Conservation (phyloP, 2,888 invertebrate genomes). For the Euplexia lucipara region DNA sequence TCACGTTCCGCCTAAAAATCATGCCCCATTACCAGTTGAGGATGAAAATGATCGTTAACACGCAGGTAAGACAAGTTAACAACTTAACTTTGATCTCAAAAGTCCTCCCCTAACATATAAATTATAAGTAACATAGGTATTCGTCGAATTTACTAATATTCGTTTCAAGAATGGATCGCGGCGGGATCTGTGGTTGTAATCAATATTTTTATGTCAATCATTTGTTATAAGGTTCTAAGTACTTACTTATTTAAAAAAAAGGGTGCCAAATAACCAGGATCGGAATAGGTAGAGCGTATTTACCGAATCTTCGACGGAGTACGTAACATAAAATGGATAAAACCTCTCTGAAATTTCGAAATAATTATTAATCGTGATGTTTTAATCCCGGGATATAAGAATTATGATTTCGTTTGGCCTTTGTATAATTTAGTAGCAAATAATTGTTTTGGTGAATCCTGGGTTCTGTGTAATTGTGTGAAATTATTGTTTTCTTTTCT, state of each 20-base stretch:
- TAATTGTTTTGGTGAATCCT: too few relatives aligned
- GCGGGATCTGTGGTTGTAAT: constrained; percentile 20
- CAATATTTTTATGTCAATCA: constrained; percentile 25
- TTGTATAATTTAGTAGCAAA: too few relatives aligned
- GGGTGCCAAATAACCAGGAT: constrained; percentile 64
- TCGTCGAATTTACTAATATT: constrained; percentile 48
- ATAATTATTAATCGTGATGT: too few relatives aligned
- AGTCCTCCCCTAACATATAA: constrained; percentile 29
- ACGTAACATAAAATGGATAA: too few relatives aligned
- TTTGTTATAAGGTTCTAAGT: constrained; percentile 17
- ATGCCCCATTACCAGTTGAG: constrained; percentile 41
- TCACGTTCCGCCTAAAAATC: constrained; percentile 51
- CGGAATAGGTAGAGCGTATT: too few relatives aligned
- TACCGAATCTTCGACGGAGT: too few relatives aligned
- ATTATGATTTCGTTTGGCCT: too few relatives aligned
- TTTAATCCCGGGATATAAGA: too few relatives aligned
- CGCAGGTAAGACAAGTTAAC: constrained; percentile 16
- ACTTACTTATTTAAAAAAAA: constrained; percentile 31
- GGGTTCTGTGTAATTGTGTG: too few relatives aligned
- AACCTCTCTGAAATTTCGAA: too few relatives aligned
- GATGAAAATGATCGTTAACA: constrained; percentile 30
- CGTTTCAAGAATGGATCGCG: constrained; percentile 28
- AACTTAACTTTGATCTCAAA: constrained; percentile 45
- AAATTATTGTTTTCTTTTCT: too few relatives aligned
- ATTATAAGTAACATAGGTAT: constrained; percentile 31